Evolutionary conservation across 2,888 invertebrate species (phyloP), one percentile per base, ranked within the genome.

Genomic region (Apocheima hispidaria): DNA sequence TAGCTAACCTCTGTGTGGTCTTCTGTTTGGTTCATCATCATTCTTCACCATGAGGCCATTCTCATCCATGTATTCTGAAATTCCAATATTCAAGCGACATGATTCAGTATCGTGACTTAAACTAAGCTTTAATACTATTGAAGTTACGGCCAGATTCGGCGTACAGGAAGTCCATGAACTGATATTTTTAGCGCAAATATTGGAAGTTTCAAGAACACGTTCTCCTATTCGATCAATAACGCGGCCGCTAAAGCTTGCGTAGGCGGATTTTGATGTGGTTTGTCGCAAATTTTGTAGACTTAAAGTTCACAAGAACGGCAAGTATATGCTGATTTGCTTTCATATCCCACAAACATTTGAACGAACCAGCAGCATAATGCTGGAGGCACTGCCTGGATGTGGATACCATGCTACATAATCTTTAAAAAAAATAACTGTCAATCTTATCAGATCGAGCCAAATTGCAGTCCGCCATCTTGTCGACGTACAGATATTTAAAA

Each of bases 361-460:
- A 90, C 87, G 85, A 81, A 81, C 85, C 80, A 68, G 65, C 79
- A 75, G 81, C 80, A 79, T 66, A 41, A 50, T 60, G 71, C 79
- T 70, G 79, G 69, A 60, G 78, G 86, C 84, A 87, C 86, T 88
- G 89, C 87, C 88, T 88, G 88, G 85, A 90, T 90, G 89, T 88
- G 90, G 88, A 78, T 7, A 16, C 2, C 12, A 41, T n/a, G 10
- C 18, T 20, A 12, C 10, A 38, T 38, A 38, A 3, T 36, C 2
- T 6, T 4, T 23, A 6, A 23, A 21, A 4, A 41, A 41, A 2
- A 5, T 12, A n/a, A n/a, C 20, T 4, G 21, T n/a, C n/a, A n/a
- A 43, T 43, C 6, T 12, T 36, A 58, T 57, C 56, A 33, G 40
- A 46, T 44, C 16, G 16, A 6, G 5, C 1, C 14, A 41, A 10